These are phyloP conservation scores for Semaprochilodus insignis DNA, from an alignment of 2,797 vertebrate genomes.

Conservation along the genomic window DNA sequence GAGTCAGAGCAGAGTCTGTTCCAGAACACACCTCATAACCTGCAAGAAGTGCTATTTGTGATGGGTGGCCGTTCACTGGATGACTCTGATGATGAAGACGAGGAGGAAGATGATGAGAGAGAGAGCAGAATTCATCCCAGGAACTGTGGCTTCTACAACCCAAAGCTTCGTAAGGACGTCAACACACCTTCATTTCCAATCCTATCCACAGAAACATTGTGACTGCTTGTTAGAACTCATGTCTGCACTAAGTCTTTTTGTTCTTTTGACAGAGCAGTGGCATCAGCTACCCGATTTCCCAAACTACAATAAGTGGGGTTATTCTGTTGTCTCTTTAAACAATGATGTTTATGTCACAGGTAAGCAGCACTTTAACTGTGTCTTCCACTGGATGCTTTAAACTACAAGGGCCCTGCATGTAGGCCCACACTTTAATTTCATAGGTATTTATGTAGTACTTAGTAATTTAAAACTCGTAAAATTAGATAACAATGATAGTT, in stretches of 20 bases:
- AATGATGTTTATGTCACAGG: constrained; percentile 95
- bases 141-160: constrained; percentile 92
- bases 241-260: not conserved
- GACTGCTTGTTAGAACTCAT: constrained; percentile 9
- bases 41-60: constrained; percentile 94
- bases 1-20: constrained; percentile 58
- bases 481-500: too few relatives aligned
- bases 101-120: constrained; percentile 77
- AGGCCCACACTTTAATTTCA: not conserved
- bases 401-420: not conserved
- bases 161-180: constrained; percentile 85
- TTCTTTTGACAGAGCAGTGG: constrained; percentile 83
- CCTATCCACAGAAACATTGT: not conserved
- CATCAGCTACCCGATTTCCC: constrained; percentile 92
- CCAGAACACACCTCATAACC: constrained; percentile 75
- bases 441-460: too few relatives aligned
- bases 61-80: constrained; percentile 91
- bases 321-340: constrained; percentile 90
- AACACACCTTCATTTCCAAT: not conserved
- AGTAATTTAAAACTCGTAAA: too few relatives aligned
- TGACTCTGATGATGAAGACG: constrained; percentile 84
- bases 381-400: not conserved
- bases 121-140: constrained; percentile 66
- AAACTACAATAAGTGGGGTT: constrained; percentile 97
- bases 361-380: constrained; percentile 66